Evolutionary conservation across 1,140 invertebrate species (phyloP), one percentile per base, ranked within the genome.

Genomic region (Lutraria rhynchaena): DNA sequence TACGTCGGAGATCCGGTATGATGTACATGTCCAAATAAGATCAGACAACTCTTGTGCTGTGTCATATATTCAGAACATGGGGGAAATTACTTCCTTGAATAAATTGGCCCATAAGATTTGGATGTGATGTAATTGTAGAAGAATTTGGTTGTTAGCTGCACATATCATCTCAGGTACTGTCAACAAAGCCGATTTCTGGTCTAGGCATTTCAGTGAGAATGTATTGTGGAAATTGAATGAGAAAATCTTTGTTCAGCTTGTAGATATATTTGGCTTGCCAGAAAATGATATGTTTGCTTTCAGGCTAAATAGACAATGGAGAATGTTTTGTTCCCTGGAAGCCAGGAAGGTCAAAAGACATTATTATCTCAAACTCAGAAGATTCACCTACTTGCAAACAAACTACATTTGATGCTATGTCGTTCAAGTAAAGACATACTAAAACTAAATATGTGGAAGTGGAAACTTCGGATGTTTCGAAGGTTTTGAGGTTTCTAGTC

Each of bases 251-350:
- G 19, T 11, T 19, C 57, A 57, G 3, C 22, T 44, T 24, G 11
- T 65, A 37, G 27, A 24, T 24, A 2, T 27, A 11, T 85, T 4
- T 19, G 58, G 51, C 9, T 13, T 53, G 13, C 65, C 71, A 24
- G 29, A 73, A 13, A 78, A 67, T 73, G 83, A 85, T 41, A 24
- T 85, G 55, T 83, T 85, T 85, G 81, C 81, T 1, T 83, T 69
- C 37, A 58, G 84, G 55, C n/a, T 70, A 3, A 83, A 86, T 49
- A 55, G 27, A n/a, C 81, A 83, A 24, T 29, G 75, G n/a, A 3
- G 17, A 31, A 33, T 53, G n/a, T 31, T 85, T 61, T 81, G 76
- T 67, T 27, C 70, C 84, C 35, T 85, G 67, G 70, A 33, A 55
- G 13, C 78, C 80, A 31, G 83, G 9, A 9, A 22, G 27, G 27